Conservation (phyloP, 2,113 vertebrate species). For the Nothobranchius kuhntae region DNA sequence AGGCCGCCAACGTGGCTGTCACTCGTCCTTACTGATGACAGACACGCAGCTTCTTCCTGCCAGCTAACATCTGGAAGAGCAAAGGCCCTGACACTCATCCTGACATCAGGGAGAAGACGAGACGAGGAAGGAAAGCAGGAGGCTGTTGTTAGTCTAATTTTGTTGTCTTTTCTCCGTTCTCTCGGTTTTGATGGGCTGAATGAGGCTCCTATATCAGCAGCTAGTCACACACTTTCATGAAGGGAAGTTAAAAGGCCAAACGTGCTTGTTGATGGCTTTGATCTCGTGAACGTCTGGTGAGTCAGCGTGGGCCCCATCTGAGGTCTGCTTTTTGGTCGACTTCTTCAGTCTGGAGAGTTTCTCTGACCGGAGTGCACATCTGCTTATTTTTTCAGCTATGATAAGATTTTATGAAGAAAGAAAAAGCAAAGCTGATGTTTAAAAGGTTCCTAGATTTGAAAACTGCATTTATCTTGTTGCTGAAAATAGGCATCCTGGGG, state of each 20-base stretch:
- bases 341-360: no score
- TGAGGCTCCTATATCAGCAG: not conserved
- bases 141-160: not conserved
- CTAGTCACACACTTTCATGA: not conserved
- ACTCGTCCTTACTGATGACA: constrained; percentile 69
- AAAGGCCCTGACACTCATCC: constrained; percentile 39
- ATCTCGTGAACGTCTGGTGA: not conserved
- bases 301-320: not conserved
- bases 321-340: no score
- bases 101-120: constrained; percentile 35
- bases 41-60: constrained; percentile 57
- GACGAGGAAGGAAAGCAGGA: not conserved
- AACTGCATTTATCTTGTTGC: no score
- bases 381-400: no score
- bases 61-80: constrained; percentile 62
- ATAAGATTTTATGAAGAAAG: no score
- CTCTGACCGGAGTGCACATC: no score
- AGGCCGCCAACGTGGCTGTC: constrained; percentile 58
- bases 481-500: no score
- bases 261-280: not conserved
- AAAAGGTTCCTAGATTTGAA: no score
- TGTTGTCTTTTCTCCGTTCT: not conserved
- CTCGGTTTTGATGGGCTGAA: not conserved
- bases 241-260: not conserved
- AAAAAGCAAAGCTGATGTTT: no score